Base-by-base conservation (phyloP, 2,113 vertebrate genomes). In the Ivindomyrus marchei region DNA sequence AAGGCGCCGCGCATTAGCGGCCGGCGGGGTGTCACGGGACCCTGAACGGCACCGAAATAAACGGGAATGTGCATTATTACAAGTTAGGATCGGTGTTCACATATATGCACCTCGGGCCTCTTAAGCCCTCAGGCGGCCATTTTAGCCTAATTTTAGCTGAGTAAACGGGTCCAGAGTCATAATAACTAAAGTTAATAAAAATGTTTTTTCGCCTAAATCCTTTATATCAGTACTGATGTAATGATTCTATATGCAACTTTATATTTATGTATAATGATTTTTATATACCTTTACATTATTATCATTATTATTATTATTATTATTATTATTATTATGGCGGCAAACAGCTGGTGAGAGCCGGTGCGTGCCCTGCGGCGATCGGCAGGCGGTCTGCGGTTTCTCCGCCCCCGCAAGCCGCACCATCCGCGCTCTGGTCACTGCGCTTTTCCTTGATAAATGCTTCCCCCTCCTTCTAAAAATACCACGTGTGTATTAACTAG, bases 61-160 rank as follows among this genome's bases (percentile, higher is more conserved):
- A 39, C 11, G n/a, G 31, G 15, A 80, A 80, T 80, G 4, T 80
- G 36, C 74, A 80, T 80, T 80, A 80, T 80, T 19, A 39, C 15
- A 58, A 58, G 46, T 27, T 49, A 49, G 62, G 66, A 47, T 39
- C 39, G 19, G 83, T 47, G 6, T 19, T 85, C 83, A 47, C 21
- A 46, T 47, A 45, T 47, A 24, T 21, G 80, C 42, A 85, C 86
- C 49, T 11, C 19, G 15, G 91, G 93, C 89, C 92, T 91, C 84
- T 50, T 74, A 92, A 92, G 27, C 85, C 89, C 91, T 80, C 53
- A 90, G 92, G 93, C 94, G 92, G 96, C 96, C 95, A 96, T 97
- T 94, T 96, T 96, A 94, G 91, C 92, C 94, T 92, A 94, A 93
- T 94, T 94, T 92, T 91, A 94, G 94, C 92, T 90, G 90, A 89